Conservation (phyloP, 2,113 vertebrate genomes). For the Austrofundulus limnaeus region DNA sequence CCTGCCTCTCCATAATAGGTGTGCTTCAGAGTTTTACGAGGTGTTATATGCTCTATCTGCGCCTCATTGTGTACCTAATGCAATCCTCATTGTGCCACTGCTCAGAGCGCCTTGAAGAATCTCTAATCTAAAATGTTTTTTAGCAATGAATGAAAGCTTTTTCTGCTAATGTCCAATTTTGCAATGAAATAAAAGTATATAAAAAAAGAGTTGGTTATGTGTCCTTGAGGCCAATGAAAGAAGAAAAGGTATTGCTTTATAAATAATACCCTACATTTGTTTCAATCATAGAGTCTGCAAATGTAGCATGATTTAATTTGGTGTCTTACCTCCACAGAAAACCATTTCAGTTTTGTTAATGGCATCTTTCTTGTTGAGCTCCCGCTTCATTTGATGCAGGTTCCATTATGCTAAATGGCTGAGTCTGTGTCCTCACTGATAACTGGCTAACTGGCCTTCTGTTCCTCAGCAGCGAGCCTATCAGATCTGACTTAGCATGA, state of each 20-base stretch:
- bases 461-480: constrained; percentile 48
- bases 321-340: constrained; percentile 38
- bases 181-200: background rate
- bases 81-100: constrained; percentile 8
- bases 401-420: constrained; percentile 75
- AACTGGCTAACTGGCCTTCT: constrained; percentile 65
- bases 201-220: background rate
- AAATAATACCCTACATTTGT: constrained; percentile 34
- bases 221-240: background rate
- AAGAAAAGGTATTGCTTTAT: constrained; percentile 24
- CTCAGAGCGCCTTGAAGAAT: constrained; percentile 14
- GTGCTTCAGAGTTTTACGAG: constrained; percentile 52
- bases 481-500: constrained; percentile 72
- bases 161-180: constrained; percentile 4
- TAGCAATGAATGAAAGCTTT: constrained; percentile 6
- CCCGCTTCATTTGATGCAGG: constrained; percentile 64
- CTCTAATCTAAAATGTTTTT: constrained; percentile 11
- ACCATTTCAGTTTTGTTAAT: constrained; percentile 64
- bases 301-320: constrained; percentile 60
- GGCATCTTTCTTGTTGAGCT: constrained; percentile 55
- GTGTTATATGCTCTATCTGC: constrained; percentile 47
- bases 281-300: constrained; percentile 41
- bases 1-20: constrained; percentile 60
- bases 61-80: constrained; percentile 36
- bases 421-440: constrained; percentile 66